Base-by-base conservation (phyloP, 2,888 invertebrate genomes). In the Salticus scenicus region DNA sequence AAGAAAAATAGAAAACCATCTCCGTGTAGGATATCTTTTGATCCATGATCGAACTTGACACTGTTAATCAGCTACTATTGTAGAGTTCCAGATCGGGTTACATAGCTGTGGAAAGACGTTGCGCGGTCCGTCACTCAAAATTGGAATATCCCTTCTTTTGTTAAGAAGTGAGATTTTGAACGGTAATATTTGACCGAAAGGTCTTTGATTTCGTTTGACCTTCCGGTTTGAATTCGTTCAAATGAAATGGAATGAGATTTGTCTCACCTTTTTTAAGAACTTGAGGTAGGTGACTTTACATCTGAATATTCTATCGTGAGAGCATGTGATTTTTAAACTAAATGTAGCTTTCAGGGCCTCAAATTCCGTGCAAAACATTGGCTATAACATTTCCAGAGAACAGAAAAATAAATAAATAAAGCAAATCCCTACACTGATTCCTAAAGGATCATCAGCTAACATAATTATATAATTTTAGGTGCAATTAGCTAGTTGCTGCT, bases 1-100 rank as follows among this genome's bases (percentile, higher is more conserved):
- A n/a, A n/a, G n/a, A n/a, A n/a, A n/a, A n/a, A n/a, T n/a, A n/a
- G n/a, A n/a, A n/a, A n/a, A n/a, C n/a, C n/a, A 5, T n/a, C 17
- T 17, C 47, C 7, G 7, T 12, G 7, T 17, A 17, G 10, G 57
- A 57, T 57, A 57, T 24, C 57, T 57, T 57, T 57, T 57, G 57
- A 57, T 24, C 24, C 24, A 24, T 83, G 83, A 83, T 83, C 71
- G 83, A 83, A 83, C 83, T 83, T 83, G 83, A 83, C 83, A 77
- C 83, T 77, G 83, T 77, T 83, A 83, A 83, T 83, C 83, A 83
- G 83, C 66, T 0, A 14, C 72, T 57, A 83, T 83, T 83, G 83
- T 83, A 17, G 30, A 2, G 5, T 20, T n/a, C 24, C 28, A 20
- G 63, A 83, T 83, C 83, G 33, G 37, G 83, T 83, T 83, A 83